These are phyloP conservation scores for Lepus townsendii DNA, from an alignment of 2,797 vertebrate species.

Conservation along the genomic window DNA sequence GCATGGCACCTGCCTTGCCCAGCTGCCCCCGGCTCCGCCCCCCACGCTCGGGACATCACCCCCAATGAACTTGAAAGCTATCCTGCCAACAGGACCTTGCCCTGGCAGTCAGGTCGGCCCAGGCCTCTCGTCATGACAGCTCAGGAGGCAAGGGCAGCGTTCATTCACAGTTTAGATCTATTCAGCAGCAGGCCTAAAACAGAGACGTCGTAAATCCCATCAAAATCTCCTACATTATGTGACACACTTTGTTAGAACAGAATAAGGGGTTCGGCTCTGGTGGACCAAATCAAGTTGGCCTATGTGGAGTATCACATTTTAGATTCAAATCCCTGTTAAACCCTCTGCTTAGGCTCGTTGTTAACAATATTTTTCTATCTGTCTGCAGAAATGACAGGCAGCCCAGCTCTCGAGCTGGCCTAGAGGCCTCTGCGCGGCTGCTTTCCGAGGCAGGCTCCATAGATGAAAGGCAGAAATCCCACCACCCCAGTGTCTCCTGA, in stretches of 20 bases:
- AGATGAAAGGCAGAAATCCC: conserved; percentile 89
- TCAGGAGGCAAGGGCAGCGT: background rate
- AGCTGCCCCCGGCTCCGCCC: background rate
- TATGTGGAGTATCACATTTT: conserved; percentile 87
- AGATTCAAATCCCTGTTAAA: conserved; percentile 90
- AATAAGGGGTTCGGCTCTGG: conserved; percentile 88
- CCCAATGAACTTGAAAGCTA: conserved; percentile 40
- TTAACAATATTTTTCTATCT: conserved; percentile 88
- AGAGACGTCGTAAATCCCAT: conserved; percentile 83
- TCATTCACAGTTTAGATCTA: conserved; percentile 73
- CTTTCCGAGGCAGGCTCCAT: conserved; percentile 84
- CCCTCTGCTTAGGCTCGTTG: conserved; percentile 84
- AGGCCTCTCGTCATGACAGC: background rate
- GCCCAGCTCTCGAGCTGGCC: conserved; percentile 81
- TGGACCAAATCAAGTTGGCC: conserved; percentile 88
- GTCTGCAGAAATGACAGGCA: conserved; percentile 88
- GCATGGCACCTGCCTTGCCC: background rate
- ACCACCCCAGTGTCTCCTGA: conserved; percentile 87
- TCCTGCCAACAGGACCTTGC: conserved; percentile 16
- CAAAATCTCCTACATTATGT: conserved; percentile 80
- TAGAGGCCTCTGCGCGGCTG: conserved; percentile 72
- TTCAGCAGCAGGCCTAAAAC: conserved; percentile 82
- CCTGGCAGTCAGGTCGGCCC: background rate
- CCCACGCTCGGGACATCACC: background rate
- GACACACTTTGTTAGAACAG: conserved; percentile 85